Evolutionary conservation across 1,140 invertebrate species (phyloP), one percentile per base, ranked within the genome.

Genomic region (Scaptomyza hsui): DNA sequence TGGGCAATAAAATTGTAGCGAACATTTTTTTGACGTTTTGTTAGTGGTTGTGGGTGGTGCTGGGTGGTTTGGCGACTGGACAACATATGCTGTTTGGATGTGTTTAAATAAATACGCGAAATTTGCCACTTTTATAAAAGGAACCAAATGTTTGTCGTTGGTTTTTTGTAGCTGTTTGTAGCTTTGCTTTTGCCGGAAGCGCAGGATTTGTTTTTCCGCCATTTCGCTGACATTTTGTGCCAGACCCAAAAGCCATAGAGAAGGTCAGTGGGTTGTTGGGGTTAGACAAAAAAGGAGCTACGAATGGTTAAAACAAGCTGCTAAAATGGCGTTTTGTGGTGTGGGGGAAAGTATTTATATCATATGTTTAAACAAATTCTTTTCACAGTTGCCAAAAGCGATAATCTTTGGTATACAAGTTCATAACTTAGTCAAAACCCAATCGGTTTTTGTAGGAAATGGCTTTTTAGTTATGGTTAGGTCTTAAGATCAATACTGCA

Each of bases 61-160:
- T 39, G 41, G 41, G 15, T 55, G 35, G 35, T 61, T 37, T 49
- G 37, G 37, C 53, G 69, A 19, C 41, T 73, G 76, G 63, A 56
- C 81, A 86, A 72, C 82, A 88, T 88, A 88, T 88, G 82, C 60
- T 77, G 77, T 55, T 68, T 78, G 83, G 61, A 89, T 78, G 83
- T 88, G 82, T 88, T 88, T 89, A 88, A 88, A 86, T 86, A 86
- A 86, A 86, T 86, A 88, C 74, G 80, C 81, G 76, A 88, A 82
- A 78, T 78, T 86, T 78, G 75, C 67, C 82, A 88, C 82, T 82
- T 82, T 89, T 82, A 71, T 75, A 64, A 75, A 67, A 75, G 51
- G 69, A 69, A 15, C 21, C 10, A 21, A 56, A 10, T 45, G 21
- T 42, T 42, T 24, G 29, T 24, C 45, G 9, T 45, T 64, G 19